Percentiles rank a stretch among this genome's conserved stretches.
These are phyloP conservation scores for Hippopotamus amphibius DNA, from an alignment of 2,113 vertebrate species.

Conservation along the genomic window DNA sequence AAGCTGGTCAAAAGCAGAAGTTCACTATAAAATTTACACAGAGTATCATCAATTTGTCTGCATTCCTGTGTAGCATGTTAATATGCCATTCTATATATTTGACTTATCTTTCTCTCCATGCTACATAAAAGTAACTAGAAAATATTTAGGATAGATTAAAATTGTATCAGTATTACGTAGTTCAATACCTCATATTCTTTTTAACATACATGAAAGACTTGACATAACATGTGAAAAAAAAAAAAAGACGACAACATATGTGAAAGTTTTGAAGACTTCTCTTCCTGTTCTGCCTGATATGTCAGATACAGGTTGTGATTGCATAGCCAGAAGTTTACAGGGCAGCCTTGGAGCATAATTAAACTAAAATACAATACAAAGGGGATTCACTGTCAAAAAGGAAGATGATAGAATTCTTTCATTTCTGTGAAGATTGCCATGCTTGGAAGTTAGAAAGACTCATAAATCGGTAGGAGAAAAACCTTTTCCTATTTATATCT, in stretches of 20 bases:
- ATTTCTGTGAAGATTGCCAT: not conserved
- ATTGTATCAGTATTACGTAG: not conserved
- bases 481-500: not conserved
- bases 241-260: not conserved
- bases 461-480: not conserved
- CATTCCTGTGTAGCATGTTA: not conserved
- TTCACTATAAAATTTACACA: not conserved
- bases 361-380: not conserved
- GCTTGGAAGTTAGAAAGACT: not conserved
- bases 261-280: not conserved
- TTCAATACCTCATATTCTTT: not conserved
- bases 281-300: not conserved
- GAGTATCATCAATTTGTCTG: not conserved
- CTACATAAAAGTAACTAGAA: conserved; percentile 34
- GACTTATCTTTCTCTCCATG: not conserved
- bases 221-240: not conserved
- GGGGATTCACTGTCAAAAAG: not conserved
- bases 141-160: conserved; percentile 13
- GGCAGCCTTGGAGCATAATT: not conserved
- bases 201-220: not conserved
- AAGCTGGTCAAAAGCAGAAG: conserved; percentile 57
- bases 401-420: not conserved
- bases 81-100: not conserved
- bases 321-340: not conserved
- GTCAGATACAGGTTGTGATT: not conserved